Evolutionary conservation across 2,113 vertebrate genomes (phyloP), one percentile per base, ranked within the genome.

Genomic region (Cyrtonyx montezumae): DNA sequence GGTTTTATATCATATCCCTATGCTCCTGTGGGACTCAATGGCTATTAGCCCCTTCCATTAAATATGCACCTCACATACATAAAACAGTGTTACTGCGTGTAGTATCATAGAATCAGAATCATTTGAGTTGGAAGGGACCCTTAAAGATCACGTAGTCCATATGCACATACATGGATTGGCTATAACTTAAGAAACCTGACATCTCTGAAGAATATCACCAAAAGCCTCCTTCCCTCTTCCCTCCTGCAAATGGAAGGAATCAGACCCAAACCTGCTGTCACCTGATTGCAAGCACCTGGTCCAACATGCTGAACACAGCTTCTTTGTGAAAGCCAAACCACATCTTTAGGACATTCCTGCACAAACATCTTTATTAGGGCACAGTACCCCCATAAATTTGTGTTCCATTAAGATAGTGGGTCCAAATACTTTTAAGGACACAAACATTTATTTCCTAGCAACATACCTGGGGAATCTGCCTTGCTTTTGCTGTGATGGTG

Each of bases 121-220:
- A 9, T 53, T 30, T 30, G 15, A 53, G 26, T 53, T 30, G 14
- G 51, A 28, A 53, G 26, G 26, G 15, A 53, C 15, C 26, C 26
- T 53, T 53, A 53, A 53, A 30, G 26, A 26, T 30, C 51, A 30
- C 8, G 23, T 26, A 30, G 51, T 28, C 26, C 16, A 43, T 43
- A 16, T 6, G 15, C 8, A 37, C 3, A 2, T 11, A 42, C 2
- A 22, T 1, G 6, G 59, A 30, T 18, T 42, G 6, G 2, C 9
- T 78, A 5, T 32, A 58, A 77, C 63, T 74, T 34, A 49, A 79
- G 36, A 83, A 80, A 67, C 55, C n/a, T 36, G 69, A 13, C 9
- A 17, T 58, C 46, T 78, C 63, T 63, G 37, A 75, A 43, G 32
- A 53, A n/a, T 55, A 63, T 46, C 22, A 1, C 10, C 32, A 36